Conservation (phyloP, 2,113 vertebrate species). For the Anguilla japonica region DNA sequence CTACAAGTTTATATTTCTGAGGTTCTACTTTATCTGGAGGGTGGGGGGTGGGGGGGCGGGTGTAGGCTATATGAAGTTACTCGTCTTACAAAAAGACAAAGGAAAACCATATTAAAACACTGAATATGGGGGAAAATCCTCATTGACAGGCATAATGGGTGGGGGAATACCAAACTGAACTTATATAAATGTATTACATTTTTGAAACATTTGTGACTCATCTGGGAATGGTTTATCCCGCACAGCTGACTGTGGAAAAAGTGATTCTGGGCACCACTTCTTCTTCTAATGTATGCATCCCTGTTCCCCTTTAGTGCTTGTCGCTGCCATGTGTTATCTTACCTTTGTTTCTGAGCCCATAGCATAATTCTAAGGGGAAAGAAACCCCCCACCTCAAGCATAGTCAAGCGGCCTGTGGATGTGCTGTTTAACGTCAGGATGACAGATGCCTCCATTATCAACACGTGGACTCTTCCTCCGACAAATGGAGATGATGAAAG, state of each 20-base stretch:
- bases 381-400: not conserved
- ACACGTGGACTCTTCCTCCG: constrained; percentile 16
- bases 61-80: too few species aligned
- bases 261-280: not conserved
- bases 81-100: too few species aligned
- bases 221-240: not conserved
- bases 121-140: too few species aligned
- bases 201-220: not conserved
- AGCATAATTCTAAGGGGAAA: constrained; percentile 22
- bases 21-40: too few species aligned
- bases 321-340: constrained; percentile 5
- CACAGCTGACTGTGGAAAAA: not conserved
- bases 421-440: constrained; percentile 28
- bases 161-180: too few species aligned
- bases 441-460: constrained; percentile 28
- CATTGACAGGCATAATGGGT: too few species aligned
- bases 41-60: too few species aligned
- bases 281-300: not conserved
- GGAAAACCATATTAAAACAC: too few species aligned
- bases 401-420: constrained; percentile 22
- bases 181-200: not conserved
- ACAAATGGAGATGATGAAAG: constrained; percentile 16
- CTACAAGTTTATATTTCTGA: too few species aligned
- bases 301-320: not conserved
- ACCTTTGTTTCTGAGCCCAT: constrained; percentile 28